Evolutionary conservation across 2,797 vertebrate species (phyloP).

Genomic region (Artibeus lituratus): DNA sequence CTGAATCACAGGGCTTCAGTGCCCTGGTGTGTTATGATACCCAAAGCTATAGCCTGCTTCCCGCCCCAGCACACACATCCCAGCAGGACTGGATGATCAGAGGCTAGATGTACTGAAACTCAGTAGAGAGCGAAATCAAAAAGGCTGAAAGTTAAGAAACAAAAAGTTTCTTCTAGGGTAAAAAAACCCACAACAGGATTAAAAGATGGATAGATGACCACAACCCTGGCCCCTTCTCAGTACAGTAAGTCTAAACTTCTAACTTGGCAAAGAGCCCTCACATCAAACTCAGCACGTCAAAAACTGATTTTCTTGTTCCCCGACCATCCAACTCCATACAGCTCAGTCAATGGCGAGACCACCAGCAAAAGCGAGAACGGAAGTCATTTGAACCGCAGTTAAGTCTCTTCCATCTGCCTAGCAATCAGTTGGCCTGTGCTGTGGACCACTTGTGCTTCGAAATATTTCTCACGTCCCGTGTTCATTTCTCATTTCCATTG

Average conservation of each 20-base stretch:
- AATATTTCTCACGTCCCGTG: background rate
- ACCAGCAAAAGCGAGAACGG: background rate
- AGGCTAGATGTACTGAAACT: slow-evolving; percentile 19
- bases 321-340: background rate
- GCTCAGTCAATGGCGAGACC: background rate
- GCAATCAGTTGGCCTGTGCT: background rate
- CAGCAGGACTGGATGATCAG: background rate
- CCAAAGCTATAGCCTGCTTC: slow-evolving; percentile 28
- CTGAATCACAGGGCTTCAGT: slow-evolving; percentile 62
- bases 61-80: slow-evolving; percentile 36
- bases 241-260: background rate
- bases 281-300: background rate
- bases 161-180: background rate
- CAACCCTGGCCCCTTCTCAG: background rate
- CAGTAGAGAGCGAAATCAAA: slow-evolving; percentile 23
- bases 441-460: background rate
- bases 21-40: slow-evolving; percentile 63
- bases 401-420: background rate
- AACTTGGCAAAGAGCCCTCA: background rate
- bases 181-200: background rate
- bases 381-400: background rate
- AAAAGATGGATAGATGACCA: background rate
- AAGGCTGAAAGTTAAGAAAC: slow-evolving; percentile 11
- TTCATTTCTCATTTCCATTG: background rate
- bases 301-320: background rate